Percentiles rank a stretch among this genome's conserved stretches.
phyloP scores from a whole-genome alignment of 2,797 vertebrate species.

The Poecilia velifera region DNA sequence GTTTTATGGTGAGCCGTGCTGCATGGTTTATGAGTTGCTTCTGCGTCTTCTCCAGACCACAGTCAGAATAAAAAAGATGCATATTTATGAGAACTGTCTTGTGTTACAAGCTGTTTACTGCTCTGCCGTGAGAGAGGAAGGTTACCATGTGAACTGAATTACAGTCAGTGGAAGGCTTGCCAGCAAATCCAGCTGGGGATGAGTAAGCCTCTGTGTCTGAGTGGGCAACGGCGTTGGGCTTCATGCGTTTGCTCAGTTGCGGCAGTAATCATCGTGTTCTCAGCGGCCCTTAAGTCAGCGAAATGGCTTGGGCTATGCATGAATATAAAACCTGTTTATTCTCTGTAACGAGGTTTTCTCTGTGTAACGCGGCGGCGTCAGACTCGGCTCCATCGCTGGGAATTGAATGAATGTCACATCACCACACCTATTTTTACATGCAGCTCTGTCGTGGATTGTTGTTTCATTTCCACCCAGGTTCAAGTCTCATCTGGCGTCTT shows the following conservation, averaged over 20 bases:
- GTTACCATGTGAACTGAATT: slow-evolving; percentile 68
- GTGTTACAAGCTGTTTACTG: slow-evolving; percentile 49
- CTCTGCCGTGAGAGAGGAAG: slow-evolving; percentile 38
- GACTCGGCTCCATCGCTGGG: slow-evolving; percentile 20
- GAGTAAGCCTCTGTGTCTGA: slow-evolving; percentile 66
- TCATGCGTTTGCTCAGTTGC: slow-evolving; percentile 59
- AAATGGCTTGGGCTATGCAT: slow-evolving; percentile 51
- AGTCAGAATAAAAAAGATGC: slow-evolving; percentile 20
- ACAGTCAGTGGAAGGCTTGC: slow-evolving; percentile 56
- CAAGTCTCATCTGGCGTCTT: slow-evolving; percentile 65
- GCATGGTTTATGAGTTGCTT: not conserved
- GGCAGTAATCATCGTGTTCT: slow-evolving; percentile 70
- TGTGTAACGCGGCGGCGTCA: slow-evolving; percentile 13
- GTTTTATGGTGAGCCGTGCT: not conserved
- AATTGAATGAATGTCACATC: slow-evolving; percentile 31
- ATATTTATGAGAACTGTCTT: slow-evolving; percentile 41
- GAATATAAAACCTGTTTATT: slow-evolving; percentile 52
- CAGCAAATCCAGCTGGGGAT: slow-evolving; percentile 65
- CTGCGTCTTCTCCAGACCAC: not conserved
- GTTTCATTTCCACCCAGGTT: slow-evolving; percentile 65
- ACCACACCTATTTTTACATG: slow-evolving; percentile 14
- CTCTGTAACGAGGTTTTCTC: slow-evolving; percentile 17
- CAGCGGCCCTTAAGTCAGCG: slow-evolving; percentile 63
- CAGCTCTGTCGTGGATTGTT: slow-evolving; percentile 57
- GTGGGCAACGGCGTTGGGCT: slow-evolving; percentile 65